Evolutionary conservation across 2,113 vertebrate genomes (phyloP).

Genomic region (Bubo scandiacus): DNA sequence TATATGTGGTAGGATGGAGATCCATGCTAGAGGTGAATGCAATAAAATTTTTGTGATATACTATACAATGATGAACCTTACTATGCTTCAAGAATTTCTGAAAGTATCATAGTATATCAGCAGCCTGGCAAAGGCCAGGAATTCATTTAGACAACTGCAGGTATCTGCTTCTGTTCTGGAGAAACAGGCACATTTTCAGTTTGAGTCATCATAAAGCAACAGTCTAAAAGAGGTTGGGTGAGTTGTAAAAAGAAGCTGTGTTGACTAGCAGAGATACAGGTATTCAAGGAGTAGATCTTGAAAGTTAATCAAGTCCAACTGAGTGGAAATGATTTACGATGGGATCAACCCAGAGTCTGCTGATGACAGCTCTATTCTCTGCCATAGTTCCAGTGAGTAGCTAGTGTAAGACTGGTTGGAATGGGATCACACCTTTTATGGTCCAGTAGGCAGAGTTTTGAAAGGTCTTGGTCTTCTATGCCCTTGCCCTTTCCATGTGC

Average conservation of each 20-base stretch:
- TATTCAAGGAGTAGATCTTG: background rate
- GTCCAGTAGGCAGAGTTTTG: background rate
- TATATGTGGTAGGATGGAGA: background rate
- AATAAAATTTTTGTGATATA: background rate
- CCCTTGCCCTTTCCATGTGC: background rate
- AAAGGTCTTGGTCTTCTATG: background rate
- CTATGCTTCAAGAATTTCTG: background rate
- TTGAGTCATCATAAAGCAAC: background rate
- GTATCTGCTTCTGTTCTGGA: background rate
- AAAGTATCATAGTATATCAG: background rate
- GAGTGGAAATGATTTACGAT: background rate
- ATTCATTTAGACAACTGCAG: background rate
- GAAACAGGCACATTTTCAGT: background rate
- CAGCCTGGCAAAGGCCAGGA: background rate
- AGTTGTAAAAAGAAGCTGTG: background rate
- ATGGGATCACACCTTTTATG: background rate
- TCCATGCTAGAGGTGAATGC: background rate
- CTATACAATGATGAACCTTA: background rate
- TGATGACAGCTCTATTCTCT: background rate
- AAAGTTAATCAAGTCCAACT: background rate
- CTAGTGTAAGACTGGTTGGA: background rate
- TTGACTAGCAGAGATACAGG: background rate
- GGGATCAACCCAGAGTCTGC: background rate
- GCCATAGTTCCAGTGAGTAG: rapidly evolving
- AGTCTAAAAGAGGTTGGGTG: background rate